A percentile compares a stretch with the other conserved stretches of the same genome.
Evolutionary conservation across 2,888 invertebrate genomes (phyloP).

Genomic region (Hydroisotoma schaefferi): DNA sequence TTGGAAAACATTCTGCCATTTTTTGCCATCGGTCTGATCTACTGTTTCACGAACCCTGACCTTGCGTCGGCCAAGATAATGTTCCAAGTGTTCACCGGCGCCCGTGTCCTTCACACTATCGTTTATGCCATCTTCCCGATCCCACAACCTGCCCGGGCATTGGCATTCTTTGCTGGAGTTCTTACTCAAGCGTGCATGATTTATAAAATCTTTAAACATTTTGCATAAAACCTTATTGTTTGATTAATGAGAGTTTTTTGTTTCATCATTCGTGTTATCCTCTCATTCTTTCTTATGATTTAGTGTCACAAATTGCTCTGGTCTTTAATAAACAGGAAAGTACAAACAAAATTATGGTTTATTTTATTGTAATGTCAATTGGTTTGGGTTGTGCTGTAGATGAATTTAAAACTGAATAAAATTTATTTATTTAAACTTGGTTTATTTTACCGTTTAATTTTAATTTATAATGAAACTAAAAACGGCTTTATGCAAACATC

Average conservation of each 20-base stretch:
- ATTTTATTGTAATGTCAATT: background rate
- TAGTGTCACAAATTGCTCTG: too few relatives aligned
- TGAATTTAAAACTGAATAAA: too few relatives aligned
- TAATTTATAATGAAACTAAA: too few relatives aligned
- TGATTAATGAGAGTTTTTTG: too few relatives aligned
- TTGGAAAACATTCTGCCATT: conserved; percentile 69
- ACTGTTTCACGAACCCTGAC: conserved; percentile 61
- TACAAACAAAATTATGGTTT: background rate
- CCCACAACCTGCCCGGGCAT: conserved; percentile 60
- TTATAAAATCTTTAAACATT: conserved; percentile 31
- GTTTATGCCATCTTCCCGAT: conserved; percentile 63
- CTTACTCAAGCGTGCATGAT: conserved; percentile 58
- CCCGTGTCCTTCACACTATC: conserved; percentile 60
- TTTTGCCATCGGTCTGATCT: conserved; percentile 61
- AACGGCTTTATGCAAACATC: too few relatives aligned
- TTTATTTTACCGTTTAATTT: too few relatives aligned
- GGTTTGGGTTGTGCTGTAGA: too few relatives aligned
- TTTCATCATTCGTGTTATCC: too few relatives aligned
- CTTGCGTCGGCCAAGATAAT: conserved; percentile 56
- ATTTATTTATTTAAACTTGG: too few relatives aligned
- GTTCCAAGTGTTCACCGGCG: conserved; percentile 59
- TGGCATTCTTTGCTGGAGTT: conserved; percentile 55
- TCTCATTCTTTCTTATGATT: too few relatives aligned
- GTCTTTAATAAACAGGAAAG: too few relatives aligned
- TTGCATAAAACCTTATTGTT: conserved; percentile 16